Base-by-base conservation (phyloP, 1,140 invertebrate genomes). In the Liolophura sinensis region DNA sequence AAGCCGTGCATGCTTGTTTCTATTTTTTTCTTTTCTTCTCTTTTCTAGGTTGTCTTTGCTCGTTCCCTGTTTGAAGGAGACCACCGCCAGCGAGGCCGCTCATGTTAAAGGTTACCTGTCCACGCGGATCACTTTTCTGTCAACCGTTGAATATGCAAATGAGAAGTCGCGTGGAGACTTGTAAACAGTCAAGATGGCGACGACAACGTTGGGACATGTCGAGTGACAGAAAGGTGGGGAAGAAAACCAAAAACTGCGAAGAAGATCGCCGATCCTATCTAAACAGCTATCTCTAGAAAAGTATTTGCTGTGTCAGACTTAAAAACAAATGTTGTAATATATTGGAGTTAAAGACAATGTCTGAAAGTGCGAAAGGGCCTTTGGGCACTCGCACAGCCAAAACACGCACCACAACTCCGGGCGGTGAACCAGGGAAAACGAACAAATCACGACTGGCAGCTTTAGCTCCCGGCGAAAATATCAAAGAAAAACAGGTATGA, bases 401-500 rank as follows among this genome's bases (percentile, higher is more conserved):
- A 49, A 5, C 15, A 12, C 20, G n/a, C 27, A 15, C n/a, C 20
- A 24, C 57, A 25, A 31, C 62, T 24, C 20, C 20, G 5, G 18
- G 58, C n/a, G 24, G 15, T 7, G 18, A 54, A 25, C 40, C n/a
- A 24, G 22, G 52, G 56, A 46, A 64, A 46, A 73, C 76, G 67
- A 75, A 70, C 49, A 81, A 81, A 66, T 71, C 76, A 9, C 67
- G 79, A 54, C 65, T 80, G 16, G 71, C 78, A 7, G 74, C 73
- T 20, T 61, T 82, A 49, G 78, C 74, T 52, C 74, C 76, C 3
- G 76, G 77, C 15, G 80, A 82, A 74, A 80, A 82, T 63, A 77
- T 82, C 15, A 80, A 80, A 69, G 78, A 80, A 65, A 82, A 81
- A 70, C 80, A 82, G 74, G 80, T 81, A 68, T 25, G 14, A n/a